Percentiles rank a stretch among this genome's conserved stretches.
phyloP scores from a whole-genome alignment of 2,888 invertebrate species.

The Pollenia amentaria region DNA sequence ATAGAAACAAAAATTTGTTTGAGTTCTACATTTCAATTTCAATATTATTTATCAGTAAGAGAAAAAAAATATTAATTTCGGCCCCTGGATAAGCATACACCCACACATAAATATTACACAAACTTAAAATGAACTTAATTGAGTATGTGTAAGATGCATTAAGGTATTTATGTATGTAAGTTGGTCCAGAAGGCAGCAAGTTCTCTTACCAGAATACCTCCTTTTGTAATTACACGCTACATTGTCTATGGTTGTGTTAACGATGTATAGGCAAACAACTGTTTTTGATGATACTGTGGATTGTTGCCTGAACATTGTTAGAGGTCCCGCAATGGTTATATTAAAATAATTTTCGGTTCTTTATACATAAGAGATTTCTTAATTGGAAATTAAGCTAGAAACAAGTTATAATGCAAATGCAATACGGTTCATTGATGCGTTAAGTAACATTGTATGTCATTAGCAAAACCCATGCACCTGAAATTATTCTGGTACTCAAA shows the following conservation, averaged over 20 bases:
- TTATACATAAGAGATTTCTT: slow-evolving; percentile 10
- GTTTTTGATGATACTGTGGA: slow-evolving; percentile 16
- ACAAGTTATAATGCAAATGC: background rate
- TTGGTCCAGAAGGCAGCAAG: background rate
- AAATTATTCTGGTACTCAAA: background rate
- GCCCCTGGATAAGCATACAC: background rate
- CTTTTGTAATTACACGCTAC: background rate
- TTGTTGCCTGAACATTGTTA: background rate
- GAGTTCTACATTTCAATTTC: no score
- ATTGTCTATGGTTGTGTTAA: slow-evolving; percentile 8
- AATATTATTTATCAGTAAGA: no score
- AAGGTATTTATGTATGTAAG: no score
- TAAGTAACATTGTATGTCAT: slow-evolving; percentile 20
- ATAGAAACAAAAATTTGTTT: no score
- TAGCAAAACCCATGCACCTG: background rate
- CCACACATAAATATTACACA: background rate
- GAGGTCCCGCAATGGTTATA: background rate
- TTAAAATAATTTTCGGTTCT: slow-evolving; percentile 1
- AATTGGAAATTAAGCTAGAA: slow-evolving; percentile 27
- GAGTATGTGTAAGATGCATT: background rate
- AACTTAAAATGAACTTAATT: background rate
- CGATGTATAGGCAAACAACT: background rate
- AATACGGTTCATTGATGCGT: slow-evolving; percentile 2
- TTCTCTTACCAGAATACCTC: background rate
- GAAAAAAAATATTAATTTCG: no score